A percentile compares a stretch with the other conserved stretches of the same genome.
These are phyloP conservation scores for Tipula vernalis DNA, from an alignment of 2,888 invertebrate species.

Conservation along the genomic window DNA sequence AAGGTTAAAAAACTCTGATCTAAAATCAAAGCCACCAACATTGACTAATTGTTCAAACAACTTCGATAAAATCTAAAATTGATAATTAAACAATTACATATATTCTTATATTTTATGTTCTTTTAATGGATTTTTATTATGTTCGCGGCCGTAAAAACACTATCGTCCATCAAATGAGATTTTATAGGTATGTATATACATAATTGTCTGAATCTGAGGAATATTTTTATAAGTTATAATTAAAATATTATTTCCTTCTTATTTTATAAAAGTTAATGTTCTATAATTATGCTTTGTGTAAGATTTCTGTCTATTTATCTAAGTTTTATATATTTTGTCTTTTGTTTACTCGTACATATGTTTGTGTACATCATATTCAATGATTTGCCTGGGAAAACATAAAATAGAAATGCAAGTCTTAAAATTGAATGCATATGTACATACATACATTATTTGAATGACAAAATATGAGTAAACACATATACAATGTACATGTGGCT, in stretches of 20 bases:
- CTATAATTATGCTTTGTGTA: not conserved
- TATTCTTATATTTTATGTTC: not conserved
- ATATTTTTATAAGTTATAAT: not conserved
- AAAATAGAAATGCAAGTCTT: not conserved
- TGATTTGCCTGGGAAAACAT: not conserved
- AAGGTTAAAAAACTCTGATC: not conserved
- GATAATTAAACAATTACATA: not conserved
- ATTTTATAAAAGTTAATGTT: not conserved
- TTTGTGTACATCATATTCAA: not conserved
- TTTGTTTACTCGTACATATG: not conserved
- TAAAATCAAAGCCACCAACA: not conserved
- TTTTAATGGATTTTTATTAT: not conserved
- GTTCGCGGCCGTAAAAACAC: not conserved
- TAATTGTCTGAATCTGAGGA: not conserved
- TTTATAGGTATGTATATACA: not conserved
- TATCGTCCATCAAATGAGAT: not conserved
- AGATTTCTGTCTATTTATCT: not conserved
- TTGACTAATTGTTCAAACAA: not conserved
- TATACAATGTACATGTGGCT: not conserved
- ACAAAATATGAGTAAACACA: not conserved
- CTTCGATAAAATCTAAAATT: not conserved
- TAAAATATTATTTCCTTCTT: not conserved
- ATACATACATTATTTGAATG: not conserved
- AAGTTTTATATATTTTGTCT: not conserved
- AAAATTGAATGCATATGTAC: not conserved